These are phyloP conservation scores for Carlito syrichta DNA, from an alignment of 2,113 vertebrate species.

Conservation along the genomic window DNA sequence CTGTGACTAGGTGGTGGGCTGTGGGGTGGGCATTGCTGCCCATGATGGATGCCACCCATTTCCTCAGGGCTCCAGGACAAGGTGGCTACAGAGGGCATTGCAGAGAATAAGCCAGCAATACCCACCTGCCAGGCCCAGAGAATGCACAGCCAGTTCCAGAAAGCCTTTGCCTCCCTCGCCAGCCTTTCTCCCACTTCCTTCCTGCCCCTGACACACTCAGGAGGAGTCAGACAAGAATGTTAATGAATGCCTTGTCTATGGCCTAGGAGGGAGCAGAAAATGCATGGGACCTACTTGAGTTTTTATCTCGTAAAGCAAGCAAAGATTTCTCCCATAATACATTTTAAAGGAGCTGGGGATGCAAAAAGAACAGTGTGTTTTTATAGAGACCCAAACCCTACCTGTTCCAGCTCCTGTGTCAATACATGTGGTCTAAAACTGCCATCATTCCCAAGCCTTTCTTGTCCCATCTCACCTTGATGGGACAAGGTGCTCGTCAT, in stretches of 20 bases:
- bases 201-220: not conserved
- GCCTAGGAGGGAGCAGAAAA: not conserved
- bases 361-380: not conserved
- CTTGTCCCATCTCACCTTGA: not conserved
- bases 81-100: too few species aligned
- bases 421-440: not conserved
- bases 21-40: too few species aligned
- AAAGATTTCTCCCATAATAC: not conserved
- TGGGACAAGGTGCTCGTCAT: rapidly evolving
- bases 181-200: too few species aligned
- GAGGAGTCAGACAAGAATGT: not conserved
- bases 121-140: not conserved
- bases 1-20: too few species aligned
- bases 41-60: too few species aligned
- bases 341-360: not conserved
- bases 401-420: not conserved
- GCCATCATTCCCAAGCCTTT: not conserved
- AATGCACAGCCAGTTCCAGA: not conserved
- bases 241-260: not conserved
- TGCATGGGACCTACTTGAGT: not conserved
- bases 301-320: not conserved
- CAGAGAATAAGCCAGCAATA: too few species aligned
- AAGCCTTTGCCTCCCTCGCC: not conserved
- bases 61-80: too few species aligned
- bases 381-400: not conserved